These are phyloP conservation scores for Saccostrea cuccullata DNA, from an alignment of 1,140 invertebrate genomes.

Conservation along the genomic window DNA sequence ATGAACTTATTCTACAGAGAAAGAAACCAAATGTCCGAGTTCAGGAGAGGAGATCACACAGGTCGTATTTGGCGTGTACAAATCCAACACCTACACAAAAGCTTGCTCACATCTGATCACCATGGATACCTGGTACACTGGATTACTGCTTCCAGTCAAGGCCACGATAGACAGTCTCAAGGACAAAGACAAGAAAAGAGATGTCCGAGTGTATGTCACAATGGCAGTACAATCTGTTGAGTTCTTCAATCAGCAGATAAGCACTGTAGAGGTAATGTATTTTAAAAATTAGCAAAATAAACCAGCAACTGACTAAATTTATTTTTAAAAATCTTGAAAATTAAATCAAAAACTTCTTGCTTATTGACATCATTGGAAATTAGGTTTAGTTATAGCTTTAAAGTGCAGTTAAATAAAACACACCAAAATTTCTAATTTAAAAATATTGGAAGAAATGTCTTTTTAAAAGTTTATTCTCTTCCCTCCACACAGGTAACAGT, in stretches of 20 bases:
- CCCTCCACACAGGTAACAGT: conserved; percentile 59
- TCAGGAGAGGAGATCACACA: conserved; percentile 56
- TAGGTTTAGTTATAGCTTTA: no score
- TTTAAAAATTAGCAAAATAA: no score
- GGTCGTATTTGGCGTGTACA: conserved; percentile 61
- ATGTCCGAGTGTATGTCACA: conserved; percentile 51
- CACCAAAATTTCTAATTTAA: background rate
- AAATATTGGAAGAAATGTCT: background rate
- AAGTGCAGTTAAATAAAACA: no score
- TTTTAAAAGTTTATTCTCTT: background rate
- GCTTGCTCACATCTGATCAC: conserved; percentile 62
- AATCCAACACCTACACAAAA: conserved; percentile 25
- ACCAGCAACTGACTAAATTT: no score
- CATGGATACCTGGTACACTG: conserved; percentile 51
- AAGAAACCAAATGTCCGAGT: conserved; percentile 63
- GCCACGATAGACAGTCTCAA: conserved; percentile 65
- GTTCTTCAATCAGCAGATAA: conserved; percentile 42
- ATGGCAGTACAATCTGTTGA: conserved; percentile 33
- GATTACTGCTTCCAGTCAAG: conserved; percentile 59
- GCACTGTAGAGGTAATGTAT: conserved; percentile 55
- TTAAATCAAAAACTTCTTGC: no score
- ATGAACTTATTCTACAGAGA: conserved; percentile 17
- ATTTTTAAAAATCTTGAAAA: no score
- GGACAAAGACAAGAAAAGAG: conserved; percentile 62
- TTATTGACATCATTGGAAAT: no score